phyloP scores from a whole-genome alignment of 2,888 invertebrate genomes.

The Tolmerus cingulatus region DNA sequence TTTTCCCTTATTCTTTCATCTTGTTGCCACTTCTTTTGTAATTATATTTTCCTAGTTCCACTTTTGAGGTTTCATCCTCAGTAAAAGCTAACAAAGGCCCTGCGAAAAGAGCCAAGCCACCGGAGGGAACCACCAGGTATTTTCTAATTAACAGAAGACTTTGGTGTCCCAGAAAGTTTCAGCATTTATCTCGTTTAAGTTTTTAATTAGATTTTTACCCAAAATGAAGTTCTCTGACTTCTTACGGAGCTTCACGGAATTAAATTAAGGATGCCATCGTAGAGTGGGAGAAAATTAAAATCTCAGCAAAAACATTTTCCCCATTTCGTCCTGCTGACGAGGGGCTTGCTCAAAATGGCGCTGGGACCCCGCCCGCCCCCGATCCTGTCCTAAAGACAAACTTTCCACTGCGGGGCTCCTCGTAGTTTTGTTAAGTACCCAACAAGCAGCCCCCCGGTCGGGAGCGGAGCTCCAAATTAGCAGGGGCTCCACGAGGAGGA shows the following conservation, averaged over 20 bases:
- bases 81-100: neutral
- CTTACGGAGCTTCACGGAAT: conserved; percentile 1
- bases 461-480: neutral
- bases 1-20: neutral
- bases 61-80: neutral
- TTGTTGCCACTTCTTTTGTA: neutral
- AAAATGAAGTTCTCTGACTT: conserved; percentile 7
- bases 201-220: conserved; percentile 30
- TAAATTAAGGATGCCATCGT: neutral
- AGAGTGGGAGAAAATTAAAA: conserved; percentile 14
- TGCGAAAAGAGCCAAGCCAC: neutral
- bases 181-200: conserved; percentile 11
- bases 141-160: neutral
- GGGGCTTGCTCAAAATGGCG: neutral
- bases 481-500: neutral
- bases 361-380: neutral
- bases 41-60: neutral
- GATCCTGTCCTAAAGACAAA: neutral
- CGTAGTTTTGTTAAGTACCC: conserved; percentile 17
- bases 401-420: neutral
- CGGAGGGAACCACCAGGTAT: neutral
- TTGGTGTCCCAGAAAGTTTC: neutral
- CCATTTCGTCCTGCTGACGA: neutral
- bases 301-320: conserved; percentile 18
- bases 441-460: neutral